These are phyloP conservation scores for Brachionus paranguensis DNA, from an alignment of 1,140 invertebrate genomes.

Conservation along the genomic window DNA sequence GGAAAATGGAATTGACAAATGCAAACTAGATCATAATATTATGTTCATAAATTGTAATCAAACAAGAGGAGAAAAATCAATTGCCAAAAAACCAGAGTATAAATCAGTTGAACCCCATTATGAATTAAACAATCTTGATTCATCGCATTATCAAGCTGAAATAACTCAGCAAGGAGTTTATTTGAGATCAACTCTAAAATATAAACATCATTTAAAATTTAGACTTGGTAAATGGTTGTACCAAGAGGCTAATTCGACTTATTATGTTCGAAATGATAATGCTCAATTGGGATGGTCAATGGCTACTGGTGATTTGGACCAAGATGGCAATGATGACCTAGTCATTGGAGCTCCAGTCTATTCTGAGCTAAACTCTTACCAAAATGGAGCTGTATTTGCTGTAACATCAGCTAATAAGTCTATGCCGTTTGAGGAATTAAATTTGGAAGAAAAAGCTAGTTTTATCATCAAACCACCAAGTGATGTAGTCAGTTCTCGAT, in stretches of 20 bases:
- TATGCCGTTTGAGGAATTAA: background rate
- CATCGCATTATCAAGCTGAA: background rate
- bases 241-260: background rate
- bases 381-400: slow-evolving; percentile 3
- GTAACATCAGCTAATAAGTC: background rate
- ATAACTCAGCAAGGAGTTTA: background rate
- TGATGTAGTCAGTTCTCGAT: background rate
- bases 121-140: background rate
- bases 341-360: slow-evolving; percentile 15
- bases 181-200: background rate
- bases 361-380: background rate
- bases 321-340: background rate
- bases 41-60: background rate
- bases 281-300: background rate
- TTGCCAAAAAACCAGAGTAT: background rate
- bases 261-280: background rate
- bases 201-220: background rate
- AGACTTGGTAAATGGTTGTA: background rate
- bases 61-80: background rate
- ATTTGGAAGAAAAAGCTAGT: background rate
- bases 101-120: background rate
- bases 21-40: background rate
- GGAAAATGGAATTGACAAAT: slow-evolving; percentile 43
- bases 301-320: background rate
- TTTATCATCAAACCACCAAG: background rate